Percentiles rank a stretch among this genome's conserved stretches.
phyloP scores from a whole-genome alignment of 2,113 vertebrate genomes.

The Eulemur rufifrons region DNA sequence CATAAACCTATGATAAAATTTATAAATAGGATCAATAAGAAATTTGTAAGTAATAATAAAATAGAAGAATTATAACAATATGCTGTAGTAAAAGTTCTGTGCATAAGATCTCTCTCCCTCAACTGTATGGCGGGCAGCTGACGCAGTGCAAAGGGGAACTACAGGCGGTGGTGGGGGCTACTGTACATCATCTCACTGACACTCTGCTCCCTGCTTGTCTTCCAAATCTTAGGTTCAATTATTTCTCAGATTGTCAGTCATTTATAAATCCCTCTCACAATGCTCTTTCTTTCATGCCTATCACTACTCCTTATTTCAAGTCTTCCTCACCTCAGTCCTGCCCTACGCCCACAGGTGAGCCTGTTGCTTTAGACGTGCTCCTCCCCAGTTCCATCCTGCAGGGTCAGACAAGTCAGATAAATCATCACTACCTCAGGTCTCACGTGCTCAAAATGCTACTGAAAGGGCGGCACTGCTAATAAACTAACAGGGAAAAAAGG shows the following conservation, averaged over 20 bases:
- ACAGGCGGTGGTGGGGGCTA: not conserved
- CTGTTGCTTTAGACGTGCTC: not conserved
- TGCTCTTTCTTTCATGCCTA: not conserved
- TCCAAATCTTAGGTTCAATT: not conserved
- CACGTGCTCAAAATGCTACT: not conserved
- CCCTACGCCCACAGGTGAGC: not conserved
- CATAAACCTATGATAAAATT: not conserved
- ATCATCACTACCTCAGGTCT: not conserved
- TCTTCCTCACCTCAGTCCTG: slow-evolving; percentile 4
- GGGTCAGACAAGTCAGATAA: not conserved
- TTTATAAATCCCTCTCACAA: not conserved
- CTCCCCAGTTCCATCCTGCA: not conserved
- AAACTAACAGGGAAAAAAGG: too few relatives aligned
- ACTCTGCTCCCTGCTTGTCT: not conserved
- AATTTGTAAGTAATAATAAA: not conserved
- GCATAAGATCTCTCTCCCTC: not conserved
- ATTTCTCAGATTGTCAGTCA: not conserved
- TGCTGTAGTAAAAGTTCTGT: not conserved
- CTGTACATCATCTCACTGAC: not conserved
- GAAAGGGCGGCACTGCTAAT: too few relatives aligned
- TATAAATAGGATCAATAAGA: not conserved
- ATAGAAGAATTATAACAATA: not conserved
- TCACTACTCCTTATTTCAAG: not conserved
- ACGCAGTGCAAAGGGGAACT: not conserved
- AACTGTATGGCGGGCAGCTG: not conserved